Percentiles rank a stretch among this genome's conserved stretches.
These are phyloP conservation scores for Drosophila setosimentum DNA, from an alignment of 2,888 invertebrate genomes.

Conservation along the genomic window DNA sequence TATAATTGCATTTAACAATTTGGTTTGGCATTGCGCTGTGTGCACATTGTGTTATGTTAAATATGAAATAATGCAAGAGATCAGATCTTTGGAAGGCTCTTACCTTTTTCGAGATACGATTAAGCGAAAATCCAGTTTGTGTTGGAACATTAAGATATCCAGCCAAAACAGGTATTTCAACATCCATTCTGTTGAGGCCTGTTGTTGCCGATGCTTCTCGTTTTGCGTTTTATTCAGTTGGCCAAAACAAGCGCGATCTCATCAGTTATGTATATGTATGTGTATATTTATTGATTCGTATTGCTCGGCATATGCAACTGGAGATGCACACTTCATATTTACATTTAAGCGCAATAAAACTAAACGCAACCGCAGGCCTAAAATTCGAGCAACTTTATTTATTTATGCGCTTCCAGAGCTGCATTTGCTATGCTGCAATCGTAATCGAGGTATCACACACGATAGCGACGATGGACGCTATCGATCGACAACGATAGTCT, in stretches of 20 bases:
- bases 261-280: slow-evolving; percentile 44
- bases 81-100: slow-evolving; percentile 48
- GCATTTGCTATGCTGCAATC: slow-evolving; percentile 43
- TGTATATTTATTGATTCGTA: slow-evolving; percentile 28
- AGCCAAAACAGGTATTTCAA: slow-evolving; percentile 90
- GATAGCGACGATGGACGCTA: background rate
- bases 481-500: slow-evolving; percentile 32
- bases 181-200: slow-evolving; percentile 87
- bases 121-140: slow-evolving; percentile 89
- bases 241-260: slow-evolving; percentile 37
- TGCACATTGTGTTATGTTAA: slow-evolving; percentile 10
- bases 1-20: slow-evolving; percentile 8
- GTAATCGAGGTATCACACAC: slow-evolving; percentile 27
- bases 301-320: slow-evolving; percentile 37
- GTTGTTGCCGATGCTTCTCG: slow-evolving; percentile 55
- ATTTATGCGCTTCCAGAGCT: slow-evolving; percentile 68
- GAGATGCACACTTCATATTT: slow-evolving; percentile 68
- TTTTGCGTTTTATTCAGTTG: slow-evolving; percentile 40
- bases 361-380: slow-evolving; percentile 53
- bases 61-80: slow-evolving; percentile 16
- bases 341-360: slow-evolving; percentile 60
- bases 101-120: slow-evolving; percentile 92
- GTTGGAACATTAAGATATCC: slow-evolving; percentile 93
- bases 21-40: slow-evolving; percentile 15
- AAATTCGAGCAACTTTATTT: slow-evolving; percentile 66